A percentile compares a stretch with the other conserved stretches of the same genome.
Conservation (phyloP, 2,797 vertebrate species). For the Silurus lanzhouensis region DNA sequence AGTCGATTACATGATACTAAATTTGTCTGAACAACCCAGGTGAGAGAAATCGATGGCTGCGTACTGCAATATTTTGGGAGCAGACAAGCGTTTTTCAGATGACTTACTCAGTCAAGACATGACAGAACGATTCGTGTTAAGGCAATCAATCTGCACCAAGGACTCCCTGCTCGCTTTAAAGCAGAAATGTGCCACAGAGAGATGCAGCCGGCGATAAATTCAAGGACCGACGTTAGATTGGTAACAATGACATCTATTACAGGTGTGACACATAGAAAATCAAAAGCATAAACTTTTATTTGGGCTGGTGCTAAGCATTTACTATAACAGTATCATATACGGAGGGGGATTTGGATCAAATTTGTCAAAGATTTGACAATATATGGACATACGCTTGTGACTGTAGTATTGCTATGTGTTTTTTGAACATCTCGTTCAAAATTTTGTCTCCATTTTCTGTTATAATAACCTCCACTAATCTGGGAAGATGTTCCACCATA, state of each 20-base stretch:
- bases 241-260: not conserved
- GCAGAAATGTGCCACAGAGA: conserved; percentile 7
- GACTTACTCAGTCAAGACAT: conserved; percentile 31
- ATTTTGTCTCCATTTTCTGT: too few relatives aligned
- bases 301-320: not conserved
- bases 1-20: not conserved
- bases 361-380: too few relatives aligned
- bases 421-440: too few relatives aligned
- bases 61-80: conserved; percentile 13
- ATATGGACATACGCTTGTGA: too few relatives aligned
- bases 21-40: conserved; percentile 1
- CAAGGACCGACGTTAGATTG: not conserved
- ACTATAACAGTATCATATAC: not conserved
- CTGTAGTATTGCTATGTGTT: too few relatives aligned
- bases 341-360: not conserved
- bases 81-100: conserved; percentile 15
- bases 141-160: conserved; percentile 20
- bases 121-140: conserved; percentile 1
- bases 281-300: not conserved
- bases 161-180: conserved; percentile 20
- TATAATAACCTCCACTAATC: too few relatives aligned
- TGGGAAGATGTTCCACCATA: too few relatives aligned
- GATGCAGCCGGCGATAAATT: conserved; percentile 21
- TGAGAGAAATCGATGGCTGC: not conserved
- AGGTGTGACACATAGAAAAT: not conserved